Evolutionary conservation across 2,888 invertebrate genomes (phyloP), one percentile per base, ranked within the genome.

Genomic region (Linyphia triangularis): DNA sequence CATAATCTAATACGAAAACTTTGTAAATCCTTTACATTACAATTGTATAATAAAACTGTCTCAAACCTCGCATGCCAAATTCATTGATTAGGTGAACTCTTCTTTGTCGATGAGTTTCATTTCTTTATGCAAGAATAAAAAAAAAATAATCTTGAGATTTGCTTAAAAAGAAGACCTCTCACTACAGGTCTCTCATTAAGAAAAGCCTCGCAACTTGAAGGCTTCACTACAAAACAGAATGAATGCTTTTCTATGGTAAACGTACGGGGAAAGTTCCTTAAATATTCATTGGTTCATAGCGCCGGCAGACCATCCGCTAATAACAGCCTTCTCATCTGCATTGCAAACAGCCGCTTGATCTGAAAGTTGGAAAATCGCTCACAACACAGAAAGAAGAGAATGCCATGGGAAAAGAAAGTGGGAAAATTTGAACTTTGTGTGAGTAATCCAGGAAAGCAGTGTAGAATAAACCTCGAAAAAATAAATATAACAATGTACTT

Each of bases 281-380:
- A 86, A 86, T 86, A 86, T 86, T 86, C 86, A 86, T 86, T 81
- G 81, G 81, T 81, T 81, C 81, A 86, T 81, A 72, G 86, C 59
- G 57, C 73, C 65, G 51, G 79, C 61, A 85, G 79, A 65, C 79
- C 79, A 72, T 28, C 59, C 72, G 37, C 86, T 86, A 86, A 86
- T 86, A 86, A 86, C 81, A 73, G 73, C 73, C 57, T 30, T 26
- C 86, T 86, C 81, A 86, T 86, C 81, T 86, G 73, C 86, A 86
- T 81, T 86, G 81, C 86, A 86, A 86, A 81, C 63, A 81, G 69
- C 72, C 33, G 40, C 67, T 30, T 65, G 72, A 82, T 67, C 84
- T 43, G 75, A 83, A 65, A 75, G 57, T n/a, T 59, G 72, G 61
- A 30, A 57, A 82, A 72, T 81, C 81, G 67, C 70, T 40, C 59